Evolutionary conservation across 2,113 vertebrate genomes (phyloP).

Genomic region (Tragelaphus buxtoni): DNA sequence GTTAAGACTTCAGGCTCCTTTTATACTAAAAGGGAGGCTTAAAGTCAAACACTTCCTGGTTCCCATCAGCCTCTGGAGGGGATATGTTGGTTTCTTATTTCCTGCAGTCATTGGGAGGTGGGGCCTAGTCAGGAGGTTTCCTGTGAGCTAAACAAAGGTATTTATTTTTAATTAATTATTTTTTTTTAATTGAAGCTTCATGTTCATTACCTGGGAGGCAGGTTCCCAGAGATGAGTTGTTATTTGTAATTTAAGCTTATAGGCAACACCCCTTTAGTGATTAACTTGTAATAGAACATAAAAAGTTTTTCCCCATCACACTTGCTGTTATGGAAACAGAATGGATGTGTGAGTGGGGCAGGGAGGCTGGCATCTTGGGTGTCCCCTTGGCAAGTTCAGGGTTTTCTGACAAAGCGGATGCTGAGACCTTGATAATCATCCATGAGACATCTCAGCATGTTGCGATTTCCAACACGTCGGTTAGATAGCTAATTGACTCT

Average conservation of each 20-base stretch:
- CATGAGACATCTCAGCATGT: background rate
- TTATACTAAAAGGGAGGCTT: background rate
- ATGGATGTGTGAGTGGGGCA: fast-evolving
- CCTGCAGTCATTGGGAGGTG: background rate
- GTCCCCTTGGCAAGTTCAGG: background rate
- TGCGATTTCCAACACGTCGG: background rate
- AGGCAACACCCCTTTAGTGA: background rate
- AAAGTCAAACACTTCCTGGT: background rate
- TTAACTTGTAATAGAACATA: background rate
- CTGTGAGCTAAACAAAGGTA: background rate
- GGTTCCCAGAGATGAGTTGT: background rate
- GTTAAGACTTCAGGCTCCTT: background rate
- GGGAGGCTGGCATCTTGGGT: background rate
- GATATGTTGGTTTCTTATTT: background rate
- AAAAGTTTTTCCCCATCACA: background rate
- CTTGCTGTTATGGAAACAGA: background rate
- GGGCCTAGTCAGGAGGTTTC: background rate
- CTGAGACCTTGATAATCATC: background rate
- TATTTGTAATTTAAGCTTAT: background rate
- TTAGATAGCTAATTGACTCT: background rate
- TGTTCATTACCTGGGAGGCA: background rate
- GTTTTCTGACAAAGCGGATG: background rate
- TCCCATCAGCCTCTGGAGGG: background rate
- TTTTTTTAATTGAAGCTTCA: background rate
- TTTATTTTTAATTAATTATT: background rate